Conservation (phyloP, 2,888 invertebrate species). For the Dioctria linearis region DNA sequence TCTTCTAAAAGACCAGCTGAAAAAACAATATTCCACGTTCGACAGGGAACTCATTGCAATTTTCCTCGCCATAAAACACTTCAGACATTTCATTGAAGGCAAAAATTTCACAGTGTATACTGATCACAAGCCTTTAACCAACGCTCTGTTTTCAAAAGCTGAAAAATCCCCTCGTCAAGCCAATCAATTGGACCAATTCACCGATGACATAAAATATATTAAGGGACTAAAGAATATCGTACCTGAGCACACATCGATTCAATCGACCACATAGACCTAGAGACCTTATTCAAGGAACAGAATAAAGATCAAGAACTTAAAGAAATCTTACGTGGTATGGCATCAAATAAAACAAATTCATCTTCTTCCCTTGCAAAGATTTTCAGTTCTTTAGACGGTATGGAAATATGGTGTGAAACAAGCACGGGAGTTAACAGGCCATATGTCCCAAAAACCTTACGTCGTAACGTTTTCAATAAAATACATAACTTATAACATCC, state of each 20-base stretch:
- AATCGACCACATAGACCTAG: background rate
- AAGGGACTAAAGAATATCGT: background rate
- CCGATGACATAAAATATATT: constrained; percentile 7
- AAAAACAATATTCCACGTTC: background rate
- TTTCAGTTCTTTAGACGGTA: background rate
- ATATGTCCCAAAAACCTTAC: background rate
- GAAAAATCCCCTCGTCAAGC: constrained; percentile 5
- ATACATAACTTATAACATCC: background rate
- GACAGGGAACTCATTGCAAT: background rate
- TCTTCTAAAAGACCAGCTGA: constrained; percentile 11
- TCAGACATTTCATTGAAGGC: background rate
- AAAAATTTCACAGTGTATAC: constrained; percentile 1
- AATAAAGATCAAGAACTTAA: background rate
- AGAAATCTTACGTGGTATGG: background rate
- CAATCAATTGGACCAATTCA: constrained; percentile 26
- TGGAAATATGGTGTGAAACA: background rate
- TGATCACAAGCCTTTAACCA: constrained; percentile 8
- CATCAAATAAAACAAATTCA: background rate
- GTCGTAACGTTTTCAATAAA: background rate
- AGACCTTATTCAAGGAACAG: background rate
- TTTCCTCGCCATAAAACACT: background rate
- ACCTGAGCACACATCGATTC: background rate
- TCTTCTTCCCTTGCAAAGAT: background rate
- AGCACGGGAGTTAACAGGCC: background rate
- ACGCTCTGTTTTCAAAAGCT: background rate